Base-by-base conservation (phyloP, 1,140 invertebrate species). In the Drosophila novamexicana region DNA sequence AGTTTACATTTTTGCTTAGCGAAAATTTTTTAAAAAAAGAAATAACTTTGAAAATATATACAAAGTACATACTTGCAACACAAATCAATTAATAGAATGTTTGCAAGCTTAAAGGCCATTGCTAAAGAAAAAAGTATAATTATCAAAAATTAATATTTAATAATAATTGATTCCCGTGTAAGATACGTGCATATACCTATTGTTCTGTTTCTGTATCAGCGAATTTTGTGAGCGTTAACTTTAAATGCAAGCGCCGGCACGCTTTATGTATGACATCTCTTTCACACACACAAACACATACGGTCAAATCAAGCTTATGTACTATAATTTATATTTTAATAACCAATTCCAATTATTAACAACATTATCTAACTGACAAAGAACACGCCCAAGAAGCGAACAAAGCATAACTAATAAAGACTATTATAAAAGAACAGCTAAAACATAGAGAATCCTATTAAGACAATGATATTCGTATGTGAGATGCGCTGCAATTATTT, bases 401-500 rank as follows among this genome's bases (percentile, higher is more conserved):
- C 73, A 82, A 77, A 77, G 49, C 72, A 70, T 54, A 83, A 77
- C 65, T 65, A 86, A 79, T 88, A 88, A 88, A 88, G 79, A 88
- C 79, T 83, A 88, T 88, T 79, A 77, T 66, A 75, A 85, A 80
- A 73, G 56, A 66, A 29, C 22, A 50, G 77, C 52, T 47, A 75
- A 67, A 69, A 36, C 10, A 54, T 42, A 36, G 42, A 16, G 36
- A 64, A 64, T 54, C 32, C 40, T 47, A 49, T 22, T 29, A 49
- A 58, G 39, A 71, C 42, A 37, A 59, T 37, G 22, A 22, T 39
- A 54, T 56, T 65, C 50, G 37, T 29, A 36, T 70, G 58, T 69
- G 57, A 50, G 49, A 54, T 12, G 36, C 40, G 49, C 42, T 56
- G 10, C 8, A 49, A 56, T 37, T 56, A 63, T 70, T 63, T 64